Conservation (phyloP, 2,113 vertebrate species). For the Sula dactylatra region DNA sequence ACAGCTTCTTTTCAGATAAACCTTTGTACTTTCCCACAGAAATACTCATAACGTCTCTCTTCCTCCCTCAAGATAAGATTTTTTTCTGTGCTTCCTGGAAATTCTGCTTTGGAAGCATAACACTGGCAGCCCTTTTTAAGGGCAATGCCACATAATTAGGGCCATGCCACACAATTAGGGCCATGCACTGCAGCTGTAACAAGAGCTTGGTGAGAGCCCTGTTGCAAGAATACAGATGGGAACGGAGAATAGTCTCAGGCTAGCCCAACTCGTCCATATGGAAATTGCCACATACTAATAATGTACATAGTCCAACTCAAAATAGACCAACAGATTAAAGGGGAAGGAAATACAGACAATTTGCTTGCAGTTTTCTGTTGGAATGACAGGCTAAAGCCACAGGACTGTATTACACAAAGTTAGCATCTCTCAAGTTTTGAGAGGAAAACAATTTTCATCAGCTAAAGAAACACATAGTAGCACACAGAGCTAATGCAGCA, state of each 20-base stretch:
- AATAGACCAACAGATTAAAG: background rate
- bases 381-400: background rate
- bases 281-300: background rate
- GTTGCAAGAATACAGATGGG: background rate
- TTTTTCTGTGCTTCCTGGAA: background rate
- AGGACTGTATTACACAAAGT: fast-evolving
- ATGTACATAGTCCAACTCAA: fast-evolving
- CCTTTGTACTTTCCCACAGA: background rate
- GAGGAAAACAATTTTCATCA: background rate
- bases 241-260: background rate
- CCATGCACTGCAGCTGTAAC: background rate
- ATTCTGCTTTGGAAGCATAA: background rate
- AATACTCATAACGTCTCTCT: background rate
- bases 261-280: background rate
- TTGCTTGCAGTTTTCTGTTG: background rate
- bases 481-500: background rate
- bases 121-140: background rate
- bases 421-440: background rate
- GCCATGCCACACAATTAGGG: background rate
- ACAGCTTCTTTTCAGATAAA: background rate
- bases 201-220: background rate
- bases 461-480: background rate
- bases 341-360: constrained; percentile 1
- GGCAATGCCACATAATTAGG: background rate
- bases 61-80: background rate